These are phyloP conservation scores for Coenobita brevimanus DNA, from an alignment of 1,140 invertebrate species.

Conservation along the genomic window DNA sequence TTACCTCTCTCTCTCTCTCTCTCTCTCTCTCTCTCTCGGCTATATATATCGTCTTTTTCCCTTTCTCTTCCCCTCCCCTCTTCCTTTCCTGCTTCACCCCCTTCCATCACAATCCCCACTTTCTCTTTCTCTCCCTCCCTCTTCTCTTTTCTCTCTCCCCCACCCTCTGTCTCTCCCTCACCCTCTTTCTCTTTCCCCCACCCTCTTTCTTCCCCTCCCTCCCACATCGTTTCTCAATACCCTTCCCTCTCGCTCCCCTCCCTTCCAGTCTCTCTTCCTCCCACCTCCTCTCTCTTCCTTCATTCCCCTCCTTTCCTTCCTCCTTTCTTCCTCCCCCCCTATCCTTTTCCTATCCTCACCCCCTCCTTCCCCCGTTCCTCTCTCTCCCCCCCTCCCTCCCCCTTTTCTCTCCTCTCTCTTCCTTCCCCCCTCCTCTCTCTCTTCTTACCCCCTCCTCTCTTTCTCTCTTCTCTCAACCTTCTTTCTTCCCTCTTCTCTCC, in stretches of 20 bases:
- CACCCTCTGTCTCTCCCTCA: background rate
- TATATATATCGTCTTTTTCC: no score
- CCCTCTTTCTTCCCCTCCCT: background rate
- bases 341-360: background rate
- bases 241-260: background rate
- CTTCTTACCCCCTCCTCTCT: background rate
- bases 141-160: background rate
- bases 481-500: background rate
- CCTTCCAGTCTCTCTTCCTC: background rate
- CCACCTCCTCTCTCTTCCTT: no score
- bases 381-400: background rate
- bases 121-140: background rate
- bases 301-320: background rate
- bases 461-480: background rate
- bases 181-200: no score
- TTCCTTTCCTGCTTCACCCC: background rate
- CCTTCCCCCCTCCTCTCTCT: background rate
- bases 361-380: background rate
- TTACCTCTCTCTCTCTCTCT: no score
- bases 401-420: background rate
- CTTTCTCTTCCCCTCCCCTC: background rate
- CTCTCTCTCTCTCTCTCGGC: background rate
- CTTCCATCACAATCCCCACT: background rate
- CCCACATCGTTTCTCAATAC: background rate
- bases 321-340: background rate